These are phyloP conservation scores for Puffinus mauretanicus DNA, from an alignment of 2,113 vertebrate genomes.

Conservation along the genomic window DNA sequence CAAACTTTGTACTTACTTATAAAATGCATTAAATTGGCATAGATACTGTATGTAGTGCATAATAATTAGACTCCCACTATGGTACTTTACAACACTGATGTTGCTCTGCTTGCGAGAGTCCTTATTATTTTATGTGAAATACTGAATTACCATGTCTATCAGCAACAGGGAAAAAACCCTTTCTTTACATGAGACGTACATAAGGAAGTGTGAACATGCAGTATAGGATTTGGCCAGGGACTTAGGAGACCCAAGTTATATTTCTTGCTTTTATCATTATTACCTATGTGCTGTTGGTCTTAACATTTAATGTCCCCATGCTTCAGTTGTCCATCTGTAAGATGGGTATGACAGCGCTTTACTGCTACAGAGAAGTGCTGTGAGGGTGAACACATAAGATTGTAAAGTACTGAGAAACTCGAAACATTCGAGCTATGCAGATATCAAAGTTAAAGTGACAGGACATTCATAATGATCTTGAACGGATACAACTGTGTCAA, in stretches of 20 bases:
- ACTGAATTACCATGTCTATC: not conserved
- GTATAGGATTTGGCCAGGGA: too few relatives aligned
- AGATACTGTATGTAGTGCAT: not conserved
- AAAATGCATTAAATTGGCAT: not conserved
- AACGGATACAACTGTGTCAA: not conserved
- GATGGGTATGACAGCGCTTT: not conserved
- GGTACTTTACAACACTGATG: not conserved
- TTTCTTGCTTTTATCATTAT: not conserved
- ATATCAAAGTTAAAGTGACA: not conserved
- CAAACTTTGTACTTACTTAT: not conserved
- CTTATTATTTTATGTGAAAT: not conserved
- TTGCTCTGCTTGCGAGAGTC: not conserved
- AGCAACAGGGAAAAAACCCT: fast-evolving
- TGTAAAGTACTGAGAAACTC: not conserved
- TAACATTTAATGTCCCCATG: not conserved
- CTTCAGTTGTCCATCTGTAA: not conserved
- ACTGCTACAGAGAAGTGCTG: not conserved
- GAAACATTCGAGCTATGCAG: not conserved
- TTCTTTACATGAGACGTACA: not conserved
- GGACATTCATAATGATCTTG: not conserved
- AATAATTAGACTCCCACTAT: not conserved
- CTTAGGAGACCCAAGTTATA: not conserved
- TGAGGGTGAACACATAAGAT: not conserved
- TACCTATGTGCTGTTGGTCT: not conserved
- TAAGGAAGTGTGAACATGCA: not conserved